Base-by-base conservation (phyloP, 2,113 vertebrate species). In the Cyprinodon variegatus region DNA sequence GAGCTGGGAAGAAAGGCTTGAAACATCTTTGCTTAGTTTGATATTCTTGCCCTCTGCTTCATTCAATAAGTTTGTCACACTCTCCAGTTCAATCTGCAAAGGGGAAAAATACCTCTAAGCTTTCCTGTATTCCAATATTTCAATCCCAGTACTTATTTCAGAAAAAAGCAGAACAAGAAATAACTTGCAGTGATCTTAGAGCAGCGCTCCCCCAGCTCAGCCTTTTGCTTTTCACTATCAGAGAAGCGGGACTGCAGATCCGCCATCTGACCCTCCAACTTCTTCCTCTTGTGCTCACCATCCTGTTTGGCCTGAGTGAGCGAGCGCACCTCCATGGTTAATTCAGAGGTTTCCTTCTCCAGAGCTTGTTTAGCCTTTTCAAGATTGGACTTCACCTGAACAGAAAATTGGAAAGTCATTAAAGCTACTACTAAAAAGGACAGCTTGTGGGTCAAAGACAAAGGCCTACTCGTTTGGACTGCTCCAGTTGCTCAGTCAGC, bases 271-370 rank as follows among this genome's bases (percentile, higher is more conserved):
- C 83, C 91, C 83, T 99, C 98, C 89, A 98, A 80, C 92, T 98
- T 99, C 93, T 98, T 99, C 93, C 96, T 96, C 87, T 96, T 98
- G 94, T 98, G 90, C 63, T 99, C 98, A 60, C 96, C 94, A 1
- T 99, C 98, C 86, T 98, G 97, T 90, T 96, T 98, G 36, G 94
- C 95, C 79, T 96, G 95, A 78, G 4, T 76, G 70, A 99, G 90
- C 3, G 94, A 94, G 84, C 95, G 95, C 74, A 99, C 93, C 90
- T 98, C 97, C 0, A 92, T 90, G 0, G 92, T 93, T 64, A 99
- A 86, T 1, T 98, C 96, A 0, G 95, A 94, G 0, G 96, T 95
- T 36, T 98, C 98, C 83, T 98, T 97, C 89, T 99, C 98, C 89
- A 99, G 90, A 0, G 93, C 79, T 84, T 97, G 97, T 86, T 98